A percentile compares a stretch with the other conserved stretches of the same genome.
Conservation (phyloP, 2,888 invertebrate genomes). For the Yponomeuta malinellus region DNA sequence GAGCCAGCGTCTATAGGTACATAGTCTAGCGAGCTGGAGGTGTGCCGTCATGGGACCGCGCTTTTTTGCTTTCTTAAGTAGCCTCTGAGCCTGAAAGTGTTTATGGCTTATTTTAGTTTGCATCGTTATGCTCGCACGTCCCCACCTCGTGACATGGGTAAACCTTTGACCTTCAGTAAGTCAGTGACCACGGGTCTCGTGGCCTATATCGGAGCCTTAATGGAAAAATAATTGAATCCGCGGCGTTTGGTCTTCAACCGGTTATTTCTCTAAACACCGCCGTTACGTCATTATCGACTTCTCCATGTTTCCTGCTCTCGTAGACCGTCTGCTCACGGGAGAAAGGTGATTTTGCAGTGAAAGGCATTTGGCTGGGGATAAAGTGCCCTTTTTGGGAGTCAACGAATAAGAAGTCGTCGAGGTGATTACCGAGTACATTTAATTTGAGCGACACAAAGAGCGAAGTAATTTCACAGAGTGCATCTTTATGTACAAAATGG, state of each 20-base stretch:
- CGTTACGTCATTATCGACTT: background rate
- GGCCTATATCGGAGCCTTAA: background rate
- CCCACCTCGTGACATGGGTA: too few species aligned
- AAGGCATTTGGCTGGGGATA: background rate
- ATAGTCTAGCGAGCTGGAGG: too few species aligned
- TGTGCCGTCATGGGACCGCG: too few species aligned
- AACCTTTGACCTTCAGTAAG: too few species aligned
- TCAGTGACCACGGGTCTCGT: background rate
- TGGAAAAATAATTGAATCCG: conserved; percentile 3
- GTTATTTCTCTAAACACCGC: conserved; percentile 1
- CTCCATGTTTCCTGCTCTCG: background rate
- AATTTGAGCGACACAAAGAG: background rate
- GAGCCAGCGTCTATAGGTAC: too few species aligned
- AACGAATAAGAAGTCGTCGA: background rate
- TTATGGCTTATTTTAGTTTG: too few species aligned
- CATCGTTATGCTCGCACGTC: too few species aligned
- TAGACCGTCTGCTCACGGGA: background rate
- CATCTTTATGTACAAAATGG: background rate
- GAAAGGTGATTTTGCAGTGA: background rate
- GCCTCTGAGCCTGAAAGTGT: too few species aligned
- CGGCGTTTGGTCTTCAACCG: background rate
- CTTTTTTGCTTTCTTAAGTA: too few species aligned
- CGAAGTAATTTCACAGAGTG: background rate
- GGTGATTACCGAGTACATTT: background rate
- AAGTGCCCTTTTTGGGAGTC: background rate